Conservation (phyloP, 2,888 invertebrate species). For the Philereme vetulata region DNA sequence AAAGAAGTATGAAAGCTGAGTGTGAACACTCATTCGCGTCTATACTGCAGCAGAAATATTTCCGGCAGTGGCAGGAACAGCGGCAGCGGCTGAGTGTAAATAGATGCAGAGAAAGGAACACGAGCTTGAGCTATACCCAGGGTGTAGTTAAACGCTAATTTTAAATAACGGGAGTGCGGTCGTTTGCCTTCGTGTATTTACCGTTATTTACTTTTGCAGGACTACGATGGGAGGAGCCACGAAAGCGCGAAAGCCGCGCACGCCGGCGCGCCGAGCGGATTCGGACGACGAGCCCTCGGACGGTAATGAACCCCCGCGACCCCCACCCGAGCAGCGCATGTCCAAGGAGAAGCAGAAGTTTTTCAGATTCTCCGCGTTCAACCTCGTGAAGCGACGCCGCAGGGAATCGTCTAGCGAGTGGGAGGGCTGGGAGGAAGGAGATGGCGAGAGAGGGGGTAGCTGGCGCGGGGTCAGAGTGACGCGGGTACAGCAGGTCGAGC, state of each 20-base stretch:
- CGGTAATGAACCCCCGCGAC: conserved; percentile 68
- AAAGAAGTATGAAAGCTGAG: no score
- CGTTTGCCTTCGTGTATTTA: no score
- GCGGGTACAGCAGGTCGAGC: conserved; percentile 67
- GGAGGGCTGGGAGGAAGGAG: conserved; percentile 63
- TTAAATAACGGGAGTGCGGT: no score
- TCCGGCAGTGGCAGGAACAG: no score
- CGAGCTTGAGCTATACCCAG: no score
- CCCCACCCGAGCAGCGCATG: conserved; percentile 87
- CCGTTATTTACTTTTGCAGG: conserved; percentile 42
- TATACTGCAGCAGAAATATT: no score
- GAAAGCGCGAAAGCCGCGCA: conserved; percentile 57
- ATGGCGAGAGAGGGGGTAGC: conserved; percentile 29
- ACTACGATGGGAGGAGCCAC: conserved; percentile 59
- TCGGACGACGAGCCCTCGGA: conserved; percentile 79
- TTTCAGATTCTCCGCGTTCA: conserved; percentile 91
- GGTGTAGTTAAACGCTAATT: no score
- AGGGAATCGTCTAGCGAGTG: conserved; percentile 67
- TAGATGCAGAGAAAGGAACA: no score
- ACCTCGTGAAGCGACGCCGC: conserved; percentile 85
- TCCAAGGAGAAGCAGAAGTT: conserved; percentile 95
- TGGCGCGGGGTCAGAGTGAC: conserved; percentile 70
- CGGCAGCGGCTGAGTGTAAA: no score
- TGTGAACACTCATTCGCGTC: no score
- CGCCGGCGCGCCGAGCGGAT: conserved; percentile 54